Conservation (phyloP, 2,797 vertebrate genomes). For the Platyrinchus mystaceus region DNA sequence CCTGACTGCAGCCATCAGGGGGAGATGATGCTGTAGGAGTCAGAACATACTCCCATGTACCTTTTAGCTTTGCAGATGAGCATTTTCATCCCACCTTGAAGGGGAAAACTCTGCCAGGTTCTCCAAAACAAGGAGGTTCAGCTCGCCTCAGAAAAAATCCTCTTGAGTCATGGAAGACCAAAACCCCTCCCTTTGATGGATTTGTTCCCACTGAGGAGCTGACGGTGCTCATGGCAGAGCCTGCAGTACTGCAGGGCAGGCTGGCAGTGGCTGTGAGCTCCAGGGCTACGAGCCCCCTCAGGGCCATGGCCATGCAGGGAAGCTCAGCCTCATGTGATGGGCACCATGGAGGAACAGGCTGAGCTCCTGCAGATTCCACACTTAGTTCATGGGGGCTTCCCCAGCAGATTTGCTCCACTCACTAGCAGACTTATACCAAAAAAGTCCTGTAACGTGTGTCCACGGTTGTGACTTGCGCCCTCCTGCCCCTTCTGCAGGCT, state of each 20-base stretch:
- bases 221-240: background rate
- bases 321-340: background rate
- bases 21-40: background rate
- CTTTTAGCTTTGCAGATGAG: background rate
- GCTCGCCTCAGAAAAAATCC: background rate
- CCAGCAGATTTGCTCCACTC: background rate
- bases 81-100: background rate
- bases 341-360: background rate
- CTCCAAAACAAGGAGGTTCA: background rate
- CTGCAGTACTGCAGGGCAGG: rapidly evolving
- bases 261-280: background rate
- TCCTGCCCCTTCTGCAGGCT: background rate
- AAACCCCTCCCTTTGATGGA: background rate
- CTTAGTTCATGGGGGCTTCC: background rate
- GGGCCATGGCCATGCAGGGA: background rate
- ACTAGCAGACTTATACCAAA: background rate
- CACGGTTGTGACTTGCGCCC: background rate
- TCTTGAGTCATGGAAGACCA: background rate
- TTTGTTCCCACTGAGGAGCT: background rate
- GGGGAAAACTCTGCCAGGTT: background rate
- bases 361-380: background rate
- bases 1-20: background rate
- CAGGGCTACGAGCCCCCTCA: rapidly evolving
- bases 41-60: background rate
- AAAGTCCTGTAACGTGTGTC: rapidly evolving